Conservation (phyloP, 2,888 invertebrate genomes). For the Drosophila stalkeri region DNA sequence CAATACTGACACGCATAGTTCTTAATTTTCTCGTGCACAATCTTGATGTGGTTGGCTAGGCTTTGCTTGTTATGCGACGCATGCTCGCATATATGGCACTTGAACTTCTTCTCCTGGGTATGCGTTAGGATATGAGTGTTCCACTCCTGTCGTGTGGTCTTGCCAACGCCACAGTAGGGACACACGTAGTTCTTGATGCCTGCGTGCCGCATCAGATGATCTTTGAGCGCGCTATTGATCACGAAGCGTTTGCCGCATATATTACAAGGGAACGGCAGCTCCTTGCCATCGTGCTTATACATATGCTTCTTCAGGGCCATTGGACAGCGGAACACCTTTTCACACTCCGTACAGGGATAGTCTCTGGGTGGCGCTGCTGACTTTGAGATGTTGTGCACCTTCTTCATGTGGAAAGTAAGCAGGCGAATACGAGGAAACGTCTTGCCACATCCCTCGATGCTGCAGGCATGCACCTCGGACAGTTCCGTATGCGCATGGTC, state of each 20-base stretch:
- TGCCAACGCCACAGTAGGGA: constrained; percentile 83
- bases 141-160: constrained; percentile 83
- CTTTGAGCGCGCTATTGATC: constrained; percentile 83
- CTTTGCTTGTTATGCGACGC: constrained; percentile 83
- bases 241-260: constrained; percentile 83
- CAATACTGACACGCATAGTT: constrained; percentile 83
- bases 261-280: constrained; percentile 82
- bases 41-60: constrained; percentile 81
- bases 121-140: constrained; percentile 83
- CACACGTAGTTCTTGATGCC: constrained; percentile 84
- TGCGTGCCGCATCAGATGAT: constrained; percentile 83
- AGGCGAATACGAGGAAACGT: constrained; percentile 80
- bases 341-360: constrained; percentile 82
- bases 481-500: constrained; percentile 82
- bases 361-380: constrained; percentile 75
- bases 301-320: constrained; percentile 83
- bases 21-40: constrained; percentile 82
- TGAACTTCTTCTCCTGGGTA: constrained; percentile 83
- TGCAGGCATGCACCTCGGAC: constrained; percentile 74
- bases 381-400: constrained; percentile 76
- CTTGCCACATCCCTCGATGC: constrained; percentile 79
- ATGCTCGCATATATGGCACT: constrained; percentile 82
- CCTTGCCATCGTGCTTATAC: constrained; percentile 83
- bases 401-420: constrained; percentile 80
- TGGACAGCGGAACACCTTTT: constrained; percentile 83